These are phyloP conservation scores for Geotrupes spiniger DNA, from an alignment of 2,888 invertebrate species.

Conservation along the genomic window DNA sequence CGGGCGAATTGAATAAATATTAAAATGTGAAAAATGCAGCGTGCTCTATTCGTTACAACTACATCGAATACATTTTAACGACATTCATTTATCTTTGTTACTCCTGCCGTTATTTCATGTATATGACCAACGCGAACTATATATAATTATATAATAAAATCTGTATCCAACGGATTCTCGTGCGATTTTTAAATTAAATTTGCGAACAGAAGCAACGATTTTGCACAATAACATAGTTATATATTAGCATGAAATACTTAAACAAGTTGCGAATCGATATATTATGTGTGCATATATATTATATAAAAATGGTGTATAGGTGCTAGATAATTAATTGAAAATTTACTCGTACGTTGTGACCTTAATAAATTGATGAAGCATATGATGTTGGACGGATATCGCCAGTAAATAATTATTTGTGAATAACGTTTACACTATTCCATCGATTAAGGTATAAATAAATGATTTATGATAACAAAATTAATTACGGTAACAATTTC, in stretches of 20 bases:
- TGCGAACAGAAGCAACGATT: too few species aligned
- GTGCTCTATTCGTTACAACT: constrained; percentile 4
- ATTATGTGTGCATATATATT: too few species aligned
- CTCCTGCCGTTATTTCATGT: constrained; percentile 15
- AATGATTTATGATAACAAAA: constrained; percentile 14
- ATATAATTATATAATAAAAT: neutral
- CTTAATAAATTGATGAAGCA: constrained; percentile 8
- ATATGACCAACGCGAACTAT: neutral
- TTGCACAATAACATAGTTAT: too few species aligned
- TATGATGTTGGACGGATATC: constrained; percentile 6
- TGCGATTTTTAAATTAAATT: too few species aligned
- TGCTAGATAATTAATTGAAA: constrained; percentile 9
- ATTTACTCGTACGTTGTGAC: constrained; percentile 3
- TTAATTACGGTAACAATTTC: constrained; percentile 14
- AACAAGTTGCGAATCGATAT: too few species aligned
- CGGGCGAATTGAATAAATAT: too few species aligned
- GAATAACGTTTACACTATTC: constrained; percentile 14
- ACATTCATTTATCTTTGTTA: constrained; percentile 23
- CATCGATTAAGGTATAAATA: constrained; percentile 14
- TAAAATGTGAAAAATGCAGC: too few species aligned
- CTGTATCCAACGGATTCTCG: too few species aligned
- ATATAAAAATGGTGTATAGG: too few species aligned
- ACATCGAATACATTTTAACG: constrained; percentile 24
- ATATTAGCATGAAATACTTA: too few species aligned
- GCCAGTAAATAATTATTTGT: constrained; percentile 11